phyloP scores from a whole-genome alignment of 2,797 vertebrate species.

The Xenops minutus region DNA sequence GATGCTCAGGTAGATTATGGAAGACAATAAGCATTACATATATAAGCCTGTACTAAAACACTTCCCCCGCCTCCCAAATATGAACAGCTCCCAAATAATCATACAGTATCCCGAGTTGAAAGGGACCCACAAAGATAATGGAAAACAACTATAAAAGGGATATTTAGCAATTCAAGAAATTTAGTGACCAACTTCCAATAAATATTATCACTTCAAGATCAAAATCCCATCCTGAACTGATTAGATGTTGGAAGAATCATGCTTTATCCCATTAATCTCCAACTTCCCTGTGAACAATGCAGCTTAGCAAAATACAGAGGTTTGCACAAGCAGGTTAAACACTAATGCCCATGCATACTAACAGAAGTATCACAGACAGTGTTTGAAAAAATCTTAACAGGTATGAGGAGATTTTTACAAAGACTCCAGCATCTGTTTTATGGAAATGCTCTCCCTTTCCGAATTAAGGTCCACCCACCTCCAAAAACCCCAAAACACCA shows the following conservation, averaged over 20 bases:
- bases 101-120: rapidly evolving
- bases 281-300: background rate
- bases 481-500: background rate
- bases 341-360: background rate
- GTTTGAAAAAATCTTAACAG: background rate
- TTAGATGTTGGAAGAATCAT: background rate
- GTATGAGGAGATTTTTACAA: background rate
- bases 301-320: background rate
- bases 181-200: background rate
- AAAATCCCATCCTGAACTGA: background rate
- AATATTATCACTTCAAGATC: background rate
- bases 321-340: background rate
- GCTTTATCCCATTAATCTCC: background rate
- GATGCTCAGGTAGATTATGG: background rate
- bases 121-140: background rate
- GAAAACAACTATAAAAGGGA: background rate
- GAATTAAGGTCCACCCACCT: background rate
- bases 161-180: background rate
- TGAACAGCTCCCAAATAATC: background rate
- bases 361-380: background rate
- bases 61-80: background rate
- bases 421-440: background rate
- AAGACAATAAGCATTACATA: background rate
- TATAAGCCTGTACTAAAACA: background rate
- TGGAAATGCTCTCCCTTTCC: background rate